A percentile compares a stretch with the other conserved stretches of the same genome.
phyloP scores from a whole-genome alignment of 2,888 invertebrate species.

The Noctua janthina region DNA sequence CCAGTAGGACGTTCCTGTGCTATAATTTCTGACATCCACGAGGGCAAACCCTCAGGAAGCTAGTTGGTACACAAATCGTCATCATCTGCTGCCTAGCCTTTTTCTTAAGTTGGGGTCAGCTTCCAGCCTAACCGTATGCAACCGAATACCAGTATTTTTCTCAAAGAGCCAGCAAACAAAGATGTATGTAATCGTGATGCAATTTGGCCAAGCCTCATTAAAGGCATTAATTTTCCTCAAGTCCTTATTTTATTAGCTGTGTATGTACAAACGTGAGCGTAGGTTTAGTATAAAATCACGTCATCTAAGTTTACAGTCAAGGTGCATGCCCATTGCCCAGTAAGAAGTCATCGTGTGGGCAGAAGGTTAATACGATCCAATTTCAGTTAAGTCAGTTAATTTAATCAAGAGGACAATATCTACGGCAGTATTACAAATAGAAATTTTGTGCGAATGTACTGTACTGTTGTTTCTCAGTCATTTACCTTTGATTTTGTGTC shows the following conservation, averaged over 20 bases:
- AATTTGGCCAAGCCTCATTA: constrained; percentile 17
- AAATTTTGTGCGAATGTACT: not conserved
- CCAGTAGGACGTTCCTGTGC: not conserved
- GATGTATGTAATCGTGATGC: not conserved
- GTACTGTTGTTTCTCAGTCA: not conserved
- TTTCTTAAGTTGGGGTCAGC: not conserved
- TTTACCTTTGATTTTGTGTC: not conserved
- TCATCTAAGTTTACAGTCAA: constrained; percentile 57
- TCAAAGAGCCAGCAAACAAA: not conserved
- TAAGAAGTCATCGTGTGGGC: constrained; percentile 59
- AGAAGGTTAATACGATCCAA: constrained; percentile 65
- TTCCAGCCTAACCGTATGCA: not conserved
- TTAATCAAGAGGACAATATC: constrained; percentile 54
- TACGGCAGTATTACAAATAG: not conserved
- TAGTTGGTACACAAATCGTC: not conserved
- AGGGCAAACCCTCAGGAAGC: not conserved
- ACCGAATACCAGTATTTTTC: not conserved
- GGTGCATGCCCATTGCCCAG: constrained; percentile 47
- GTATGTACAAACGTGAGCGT: constrained; percentile 45
- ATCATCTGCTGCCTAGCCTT: not conserved
- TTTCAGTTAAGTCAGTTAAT: constrained; percentile 65
- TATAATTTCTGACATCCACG: not conserved
- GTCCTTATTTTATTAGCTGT: constrained; percentile 31
- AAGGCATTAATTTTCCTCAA: constrained; percentile 38
- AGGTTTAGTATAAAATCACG: constrained; percentile 61